Base-by-base conservation (phyloP, 2,888 invertebrate species). In the Leucania comma region DNA sequence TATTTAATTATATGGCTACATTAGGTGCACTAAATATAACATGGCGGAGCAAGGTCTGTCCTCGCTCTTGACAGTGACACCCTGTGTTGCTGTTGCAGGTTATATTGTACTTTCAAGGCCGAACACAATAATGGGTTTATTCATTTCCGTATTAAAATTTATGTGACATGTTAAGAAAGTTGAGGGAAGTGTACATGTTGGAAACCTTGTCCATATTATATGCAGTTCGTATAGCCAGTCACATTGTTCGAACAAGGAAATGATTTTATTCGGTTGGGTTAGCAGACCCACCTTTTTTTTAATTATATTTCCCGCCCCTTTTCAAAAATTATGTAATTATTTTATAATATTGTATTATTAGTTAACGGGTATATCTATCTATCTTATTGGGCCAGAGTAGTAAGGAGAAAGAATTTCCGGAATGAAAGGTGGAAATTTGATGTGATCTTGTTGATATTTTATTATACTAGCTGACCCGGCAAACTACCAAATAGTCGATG, bases 11-110 rank as follows among this genome's bases (percentile, higher is more conserved):
- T 48, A 66, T 80, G 62, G 67, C 82, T 89, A 83, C 86, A 86
- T 84, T 84, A 80, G 78, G 60, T 75, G 76, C 75, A 75, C 78
- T 90, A 86, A 85, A 89, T 87, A 89, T 87, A 90, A 72, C 53
- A 10, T 50, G 22, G 46, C 72, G 59, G 57, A 22, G 46, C 80
- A 82, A 84, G 81, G 78, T 72, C 59, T 64, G 82, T 61, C 87
- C 86, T 83, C 83, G 85, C 56, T 69, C 78, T 79, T 80, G 83
- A 74, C 83, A 85, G 81, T 85, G 84, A 77, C 82, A 80, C 70
- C 58, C 63, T 65, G 56, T 56, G 56, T 35, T 57, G 59, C 29
- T 58, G 50, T 81, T 14, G 29, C 38, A 66, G 42, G 72, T 69
- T 72, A 63, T 71, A 53, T 78, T 67, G 57, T 68, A 76, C 54